Evolutionary conservation across 2,113 vertebrate genomes (phyloP).

Genomic region (Cyphotilapia sp.): DNA sequence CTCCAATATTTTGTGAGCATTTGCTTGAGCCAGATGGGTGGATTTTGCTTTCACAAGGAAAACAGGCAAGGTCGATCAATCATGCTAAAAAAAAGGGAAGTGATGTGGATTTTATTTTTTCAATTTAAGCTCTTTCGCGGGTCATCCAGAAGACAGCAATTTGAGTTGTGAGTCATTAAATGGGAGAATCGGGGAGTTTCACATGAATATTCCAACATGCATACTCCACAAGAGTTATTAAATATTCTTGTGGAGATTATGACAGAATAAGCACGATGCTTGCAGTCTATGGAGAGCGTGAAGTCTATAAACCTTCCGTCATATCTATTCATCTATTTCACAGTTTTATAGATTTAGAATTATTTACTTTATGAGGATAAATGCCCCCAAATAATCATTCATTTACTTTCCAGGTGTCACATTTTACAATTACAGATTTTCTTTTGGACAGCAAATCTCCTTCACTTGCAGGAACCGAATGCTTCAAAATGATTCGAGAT

Average conservation of each 20-base stretch:
- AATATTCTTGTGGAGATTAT: neutral
- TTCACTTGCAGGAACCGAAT: neutral
- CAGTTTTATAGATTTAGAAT: neutral
- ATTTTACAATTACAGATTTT: conserved; percentile 5
- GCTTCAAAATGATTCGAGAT: neutral
- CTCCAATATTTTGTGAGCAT: conserved; percentile 28
- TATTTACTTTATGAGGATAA: neutral
- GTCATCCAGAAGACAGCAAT: conserved; percentile 26
- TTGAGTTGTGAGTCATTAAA: conserved; percentile 14
- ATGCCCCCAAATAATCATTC: neutral
- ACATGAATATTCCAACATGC: neutral
- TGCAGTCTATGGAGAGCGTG: neutral
- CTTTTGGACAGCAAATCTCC: neutral
- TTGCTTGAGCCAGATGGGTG: conserved; percentile 32
- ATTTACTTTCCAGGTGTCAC: neutral
- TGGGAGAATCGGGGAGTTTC: neutral
- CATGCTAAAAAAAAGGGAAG: neutral
- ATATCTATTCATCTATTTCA: neutral
- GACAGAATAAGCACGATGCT: neutral
- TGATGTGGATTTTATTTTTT: conserved; percentile 27
- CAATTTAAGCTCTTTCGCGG: neutral
- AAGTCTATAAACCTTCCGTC: neutral
- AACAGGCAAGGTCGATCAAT: conserved; percentile 22
- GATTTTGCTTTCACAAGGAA: conserved; percentile 12
- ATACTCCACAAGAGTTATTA: neutral